A percentile compares a stretch with the other conserved stretches of the same genome.
phyloP scores from a whole-genome alignment of 2,113 vertebrate species.

The Sprattus sprattus region DNA sequence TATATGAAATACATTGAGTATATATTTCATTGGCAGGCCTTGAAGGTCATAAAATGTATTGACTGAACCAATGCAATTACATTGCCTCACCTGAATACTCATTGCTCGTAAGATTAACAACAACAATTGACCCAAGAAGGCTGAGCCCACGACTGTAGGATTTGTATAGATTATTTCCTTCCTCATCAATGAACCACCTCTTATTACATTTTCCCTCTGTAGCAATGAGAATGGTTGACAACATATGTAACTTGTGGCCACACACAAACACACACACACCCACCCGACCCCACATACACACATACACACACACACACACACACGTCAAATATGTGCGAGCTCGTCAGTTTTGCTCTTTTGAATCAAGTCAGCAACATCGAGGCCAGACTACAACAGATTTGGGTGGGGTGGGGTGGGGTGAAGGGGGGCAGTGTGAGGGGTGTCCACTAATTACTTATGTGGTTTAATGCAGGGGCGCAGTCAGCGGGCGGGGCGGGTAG shows the following conservation, averaged over 20 bases:
- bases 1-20: slow-evolving; percentile 30
- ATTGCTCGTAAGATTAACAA: slow-evolving; percentile 29
- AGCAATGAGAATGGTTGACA: background rate
- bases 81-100: slow-evolving; percentile 14
- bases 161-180: slow-evolving; percentile 26
- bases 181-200: background rate
- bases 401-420: background rate
- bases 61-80: slow-evolving; percentile 29
- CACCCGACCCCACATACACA: background rate
- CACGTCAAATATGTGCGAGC: background rate
- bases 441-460: slow-evolving; percentile 85
- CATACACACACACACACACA: background rate
- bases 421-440: slow-evolving; percentile 61
- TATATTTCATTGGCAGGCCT: slow-evolving; percentile 33
- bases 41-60: slow-evolving; percentile 34
- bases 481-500: slow-evolving; percentile 84
- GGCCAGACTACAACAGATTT: slow-evolving; percentile 3
- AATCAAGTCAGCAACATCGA: slow-evolving; percentile 1
- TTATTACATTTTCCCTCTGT: background rate
- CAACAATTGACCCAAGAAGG: slow-evolving; percentile 21
- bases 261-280: background rate
- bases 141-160: slow-evolving; percentile 3
- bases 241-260: background rate
- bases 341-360: background rate
- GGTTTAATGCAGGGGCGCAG: slow-evolving; percentile 81